Percentiles rank a stretch among this genome's conserved stretches.
Conservation (phyloP, 2,113 vertebrate genomes). For the Lepus timidus region DNA sequence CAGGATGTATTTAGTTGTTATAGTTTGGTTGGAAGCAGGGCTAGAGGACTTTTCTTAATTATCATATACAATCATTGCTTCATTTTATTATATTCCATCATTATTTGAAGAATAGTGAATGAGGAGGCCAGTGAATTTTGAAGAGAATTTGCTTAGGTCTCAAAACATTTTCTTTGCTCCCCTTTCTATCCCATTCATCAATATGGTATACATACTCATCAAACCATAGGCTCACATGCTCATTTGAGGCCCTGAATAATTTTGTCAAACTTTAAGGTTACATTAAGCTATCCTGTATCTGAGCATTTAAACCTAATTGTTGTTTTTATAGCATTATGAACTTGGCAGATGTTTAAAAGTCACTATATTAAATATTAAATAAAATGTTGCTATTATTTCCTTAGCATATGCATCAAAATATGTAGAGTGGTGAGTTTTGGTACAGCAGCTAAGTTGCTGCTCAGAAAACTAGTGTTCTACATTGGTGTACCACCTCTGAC, state of each 20-base stretch:
- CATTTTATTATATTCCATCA: not conserved
- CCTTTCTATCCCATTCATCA: not conserved
- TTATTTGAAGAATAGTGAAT: not conserved
- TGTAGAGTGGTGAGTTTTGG: too few species aligned
- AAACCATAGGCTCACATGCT: not conserved
- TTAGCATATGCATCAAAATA: not conserved
- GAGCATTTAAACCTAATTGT: not conserved
- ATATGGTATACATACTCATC: not conserved
- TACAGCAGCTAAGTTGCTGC: too few species aligned
- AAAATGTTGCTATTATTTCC: not conserved
- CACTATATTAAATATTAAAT: not conserved
- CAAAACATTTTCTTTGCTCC: not conserved
- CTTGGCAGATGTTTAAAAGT: not conserved
- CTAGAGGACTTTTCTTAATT: not conserved
- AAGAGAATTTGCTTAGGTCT: not conserved
- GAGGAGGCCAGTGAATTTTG: not conserved
- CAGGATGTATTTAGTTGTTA: not conserved
- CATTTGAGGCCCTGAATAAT: not conserved
- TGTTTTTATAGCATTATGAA: not conserved
- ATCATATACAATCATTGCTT: not conserved
- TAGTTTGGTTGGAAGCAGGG: not conserved
- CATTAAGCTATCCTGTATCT: not conserved
- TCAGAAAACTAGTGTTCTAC: too few species aligned
- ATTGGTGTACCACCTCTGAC: too few species aligned
- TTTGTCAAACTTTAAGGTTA: not conserved